phyloP scores from a whole-genome alignment of 2,113 vertebrate genomes.

The zebrafish (Danio rerio) region GRCz12tu NC_133196.1:9753001-9753500 shows the following conservation, averaged over 20 bases:
- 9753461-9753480: slow-evolving; percentile 31
- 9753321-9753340: slow-evolving; percentile 13
- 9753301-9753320: not conserved
- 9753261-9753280: not conserved
- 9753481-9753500: slow-evolving; percentile 41
- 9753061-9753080: not conserved
- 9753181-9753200: not conserved
- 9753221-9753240: not conserved
- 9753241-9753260: not conserved
- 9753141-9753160: not conserved
- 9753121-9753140: not conserved
- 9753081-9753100: slow-evolving; percentile 36
- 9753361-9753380: slow-evolving; percentile 11
- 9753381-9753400: slow-evolving; percentile 16
- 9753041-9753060: too few relatives aligned
- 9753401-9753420: not conserved
- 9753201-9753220: not conserved
- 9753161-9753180: not conserved
- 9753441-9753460: slow-evolving; percentile 4
- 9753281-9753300: slow-evolving; percentile 21
- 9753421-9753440: slow-evolving; percentile 6
- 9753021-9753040: not conserved
- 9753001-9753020: not conserved
- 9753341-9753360: slow-evolving; percentile 9
- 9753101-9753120: slow-evolving; percentile 13